These are phyloP conservation scores for Cololabis saira DNA, from an alignment of 2,113 vertebrate genomes.

Conservation along the genomic window DNA sequence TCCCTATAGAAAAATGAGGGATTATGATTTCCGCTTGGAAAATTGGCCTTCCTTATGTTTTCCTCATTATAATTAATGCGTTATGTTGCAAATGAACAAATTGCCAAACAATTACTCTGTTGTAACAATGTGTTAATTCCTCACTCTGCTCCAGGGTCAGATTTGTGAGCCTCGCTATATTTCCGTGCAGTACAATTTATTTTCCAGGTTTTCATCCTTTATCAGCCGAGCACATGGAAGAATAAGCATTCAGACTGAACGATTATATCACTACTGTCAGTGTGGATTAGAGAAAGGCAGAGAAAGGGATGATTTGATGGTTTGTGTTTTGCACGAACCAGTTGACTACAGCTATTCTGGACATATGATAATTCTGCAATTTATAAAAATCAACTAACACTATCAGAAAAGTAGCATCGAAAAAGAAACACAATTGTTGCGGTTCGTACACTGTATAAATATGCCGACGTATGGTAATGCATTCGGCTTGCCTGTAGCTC, in stretches of 20 bases:
- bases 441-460: conserved; percentile 12
- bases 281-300: conserved; percentile 36
- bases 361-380: conserved; percentile 6
- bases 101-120: conserved; percentile 59
- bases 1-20: conserved; percentile 51
- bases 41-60: conserved; percentile 45
- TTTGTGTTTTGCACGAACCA: conserved; percentile 1
- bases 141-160: conserved; percentile 40
- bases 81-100: conserved; percentile 54
- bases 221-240: conserved; percentile 39
- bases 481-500: conserved; percentile 27
- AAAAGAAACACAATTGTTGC: conserved; percentile 8
- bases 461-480: conserved; percentile 39
- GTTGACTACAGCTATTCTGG: conserved; percentile 13
- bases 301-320: conserved; percentile 23
- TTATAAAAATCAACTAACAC: conserved; percentile 4
- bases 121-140: conserved; percentile 51
- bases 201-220: conserved; percentile 54
- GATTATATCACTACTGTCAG: conserved; percentile 36
- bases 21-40: conserved; percentile 48
- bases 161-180: conserved; percentile 31
- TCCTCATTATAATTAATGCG: conserved; percentile 50
- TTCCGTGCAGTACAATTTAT: conserved; percentile 41
- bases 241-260: conserved; percentile 33
- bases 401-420: conserved; percentile 24